These are phyloP conservation scores for Podarcis lilfordi DNA, from an alignment of 2,797 vertebrate species.

Conservation along the genomic window DNA sequence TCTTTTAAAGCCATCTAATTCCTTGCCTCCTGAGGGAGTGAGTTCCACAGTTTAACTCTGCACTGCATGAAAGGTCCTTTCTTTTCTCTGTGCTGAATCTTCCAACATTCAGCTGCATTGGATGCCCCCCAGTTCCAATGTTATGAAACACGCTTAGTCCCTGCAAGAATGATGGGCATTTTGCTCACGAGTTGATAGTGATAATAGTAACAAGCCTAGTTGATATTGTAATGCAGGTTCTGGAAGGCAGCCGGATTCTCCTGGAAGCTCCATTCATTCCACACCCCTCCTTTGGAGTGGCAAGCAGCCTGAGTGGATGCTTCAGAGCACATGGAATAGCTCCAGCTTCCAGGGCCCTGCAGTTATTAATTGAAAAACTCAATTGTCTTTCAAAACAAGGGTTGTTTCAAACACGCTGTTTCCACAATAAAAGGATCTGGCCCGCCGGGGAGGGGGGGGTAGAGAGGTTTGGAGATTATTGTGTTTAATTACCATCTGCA, in stretches of 20 bases:
- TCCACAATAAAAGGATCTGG: slow-evolving; percentile 7
- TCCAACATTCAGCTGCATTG: too few species aligned
- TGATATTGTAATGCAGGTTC: too few species aligned
- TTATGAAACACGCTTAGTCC: background rate
- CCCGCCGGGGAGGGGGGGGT: background rate
- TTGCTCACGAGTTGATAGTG: background rate
- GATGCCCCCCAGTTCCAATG: too few species aligned
- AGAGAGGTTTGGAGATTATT: slow-evolving; percentile 15
- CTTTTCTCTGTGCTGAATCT: too few species aligned
- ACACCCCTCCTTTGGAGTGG: background rate
- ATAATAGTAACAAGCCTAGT: background rate
- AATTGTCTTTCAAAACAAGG: slow-evolving; percentile 31
- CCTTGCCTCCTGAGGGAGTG: too few species aligned
- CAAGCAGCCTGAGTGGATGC: background rate
- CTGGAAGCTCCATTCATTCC: background rate
- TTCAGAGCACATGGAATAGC: background rate
- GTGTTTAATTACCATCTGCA: slow-evolving; percentile 33
- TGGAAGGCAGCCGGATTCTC: background rate
- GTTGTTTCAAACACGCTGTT: background rate
- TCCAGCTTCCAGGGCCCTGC: background rate
- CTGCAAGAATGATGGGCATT: background rate
- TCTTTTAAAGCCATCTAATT: too few species aligned
- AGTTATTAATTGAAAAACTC: slow-evolving; percentile 13
- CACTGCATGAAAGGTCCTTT: too few species aligned
- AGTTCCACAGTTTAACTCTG: too few species aligned